Evolutionary conservation across 2,797 vertebrate genomes (phyloP), one percentile per base, ranked within the genome.

Genomic region (Sebastes flavidus): DNA sequence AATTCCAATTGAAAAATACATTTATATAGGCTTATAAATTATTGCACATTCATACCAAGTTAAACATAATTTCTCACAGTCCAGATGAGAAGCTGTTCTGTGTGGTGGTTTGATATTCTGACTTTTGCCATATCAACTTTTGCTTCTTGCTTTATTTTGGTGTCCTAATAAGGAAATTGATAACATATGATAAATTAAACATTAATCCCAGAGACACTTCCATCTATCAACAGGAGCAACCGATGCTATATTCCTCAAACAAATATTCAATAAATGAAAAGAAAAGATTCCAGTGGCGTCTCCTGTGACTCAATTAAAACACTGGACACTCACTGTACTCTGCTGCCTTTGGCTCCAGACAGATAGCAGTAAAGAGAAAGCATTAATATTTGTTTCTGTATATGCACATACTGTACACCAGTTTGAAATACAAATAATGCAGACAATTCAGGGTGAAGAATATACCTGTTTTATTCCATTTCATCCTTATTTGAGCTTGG

Each of bases 341-440:
- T 16, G 76, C 75, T 63, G 63, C 58, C 32, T 59, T 52, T 2
- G 55, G 68, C 65, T 76, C 16, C 75, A 67, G 49, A 82, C 42
- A 34, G 25, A 62, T 63, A 32, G 11, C 59, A 59, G 72, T 72
- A 89, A 87, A 85, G 75, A 85, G 80, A 89, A 87, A 60, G 66
- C 74, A 87, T 87, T 59, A 67, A 80, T 85, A 83, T 65, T 58
- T 60, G 29, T 14, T 24, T 54, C 13, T 66, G n/a, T 36, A 62
- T 75, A 11, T 65, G 25, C 52, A 55, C 20, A 72, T 4, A 38
- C 13, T 38, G 36, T 38, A 30, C 8, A 46, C 18, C 9, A 3
- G 38, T 72, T 54, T 80, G 54, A 82, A 82, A 65, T 76, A 73
- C 55, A 79, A 49, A 80, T 9, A 68, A 38, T 36, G 24, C n/a